Conservation (phyloP, 2,797 vertebrate species). For the Propithecus deckenii region DNA sequence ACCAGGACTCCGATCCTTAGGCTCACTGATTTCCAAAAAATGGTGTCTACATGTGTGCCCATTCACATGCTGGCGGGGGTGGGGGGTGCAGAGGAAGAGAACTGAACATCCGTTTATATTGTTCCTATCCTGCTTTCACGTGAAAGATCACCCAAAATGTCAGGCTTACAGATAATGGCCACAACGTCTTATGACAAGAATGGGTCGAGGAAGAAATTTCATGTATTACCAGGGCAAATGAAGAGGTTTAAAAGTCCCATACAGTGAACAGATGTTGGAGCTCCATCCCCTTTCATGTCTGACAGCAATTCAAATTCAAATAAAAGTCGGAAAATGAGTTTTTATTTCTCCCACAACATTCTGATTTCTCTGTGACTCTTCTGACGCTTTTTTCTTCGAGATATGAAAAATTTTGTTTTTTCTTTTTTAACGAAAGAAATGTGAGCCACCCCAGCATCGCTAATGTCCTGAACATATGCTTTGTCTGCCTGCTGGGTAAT, state of each 20-base stretch:
- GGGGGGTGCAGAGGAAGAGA: not conserved
- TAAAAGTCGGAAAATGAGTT: not conserved
- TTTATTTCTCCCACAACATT: not conserved
- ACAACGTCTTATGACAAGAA: not conserved
- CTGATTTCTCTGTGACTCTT: slow-evolving; percentile 6
- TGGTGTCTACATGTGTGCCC: not conserved
- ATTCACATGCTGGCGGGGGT: not conserved
- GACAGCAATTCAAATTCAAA: slow-evolving; percentile 37
- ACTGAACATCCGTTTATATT: not conserved
- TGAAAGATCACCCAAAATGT: not conserved
- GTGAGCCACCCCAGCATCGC: not conserved
- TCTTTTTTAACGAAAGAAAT: slow-evolving; percentile 35
- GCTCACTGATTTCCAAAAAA: not conserved
- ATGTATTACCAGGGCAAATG: not conserved
- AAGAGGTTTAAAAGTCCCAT: not conserved
- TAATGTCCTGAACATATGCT: not conserved
- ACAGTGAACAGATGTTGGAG: not conserved
- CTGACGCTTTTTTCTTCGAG: not conserved
- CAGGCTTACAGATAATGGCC: not conserved
- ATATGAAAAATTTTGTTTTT: not conserved
- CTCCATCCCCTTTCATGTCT: not conserved
- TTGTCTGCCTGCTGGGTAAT: slow-evolving; percentile 6
- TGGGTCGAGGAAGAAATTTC: not conserved
- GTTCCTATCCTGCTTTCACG: not conserved
- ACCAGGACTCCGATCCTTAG: not conserved